Conservation (phyloP, 1,140 invertebrate species). For the Mycetomoellerius zeteki region DNA sequence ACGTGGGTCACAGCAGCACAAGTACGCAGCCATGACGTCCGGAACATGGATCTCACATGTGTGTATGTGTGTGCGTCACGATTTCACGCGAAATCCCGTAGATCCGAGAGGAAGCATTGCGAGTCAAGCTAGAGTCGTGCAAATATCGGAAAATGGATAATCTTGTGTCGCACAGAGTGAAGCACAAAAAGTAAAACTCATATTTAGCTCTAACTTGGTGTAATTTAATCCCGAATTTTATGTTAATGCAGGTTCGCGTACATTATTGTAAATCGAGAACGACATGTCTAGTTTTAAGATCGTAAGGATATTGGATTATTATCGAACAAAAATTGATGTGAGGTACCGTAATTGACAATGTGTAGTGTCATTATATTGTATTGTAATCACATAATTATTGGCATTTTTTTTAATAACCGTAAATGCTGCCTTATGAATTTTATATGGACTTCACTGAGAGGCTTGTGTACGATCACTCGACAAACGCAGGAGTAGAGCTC, state of each 20-base stretch:
- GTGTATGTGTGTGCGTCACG: constrained; percentile 12
- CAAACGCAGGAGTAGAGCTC: not conserved
- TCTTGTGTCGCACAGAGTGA: not conserved
- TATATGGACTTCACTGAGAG: constrained; percentile 18
- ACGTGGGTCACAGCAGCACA: constrained; percentile 46
- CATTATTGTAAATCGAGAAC: constrained; percentile 20
- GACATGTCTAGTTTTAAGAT: not conserved
- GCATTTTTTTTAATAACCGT: constrained; percentile 38
- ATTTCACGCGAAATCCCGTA: constrained; percentile 47
- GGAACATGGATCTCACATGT: constrained; percentile 58
- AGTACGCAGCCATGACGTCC: constrained; percentile 52
- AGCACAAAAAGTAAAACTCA: not conserved
- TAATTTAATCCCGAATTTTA: constrained; percentile 24
- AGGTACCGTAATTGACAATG: not conserved
- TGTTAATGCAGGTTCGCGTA: not conserved
- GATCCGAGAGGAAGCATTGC: constrained; percentile 25
- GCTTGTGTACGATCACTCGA: not conserved
- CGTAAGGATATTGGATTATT: not conserved
- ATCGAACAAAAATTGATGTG: constrained; percentile 29
- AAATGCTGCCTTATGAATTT: constrained; percentile 26
- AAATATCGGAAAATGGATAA: constrained; percentile 1
- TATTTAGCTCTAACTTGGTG: not conserved
- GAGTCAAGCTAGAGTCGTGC: not conserved
- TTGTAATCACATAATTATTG: not conserved
- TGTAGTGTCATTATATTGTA: constrained; percentile 2